Evolutionary conservation across 2,888 invertebrate species (phyloP).

Genomic region (Drosophila cognata): DNA sequence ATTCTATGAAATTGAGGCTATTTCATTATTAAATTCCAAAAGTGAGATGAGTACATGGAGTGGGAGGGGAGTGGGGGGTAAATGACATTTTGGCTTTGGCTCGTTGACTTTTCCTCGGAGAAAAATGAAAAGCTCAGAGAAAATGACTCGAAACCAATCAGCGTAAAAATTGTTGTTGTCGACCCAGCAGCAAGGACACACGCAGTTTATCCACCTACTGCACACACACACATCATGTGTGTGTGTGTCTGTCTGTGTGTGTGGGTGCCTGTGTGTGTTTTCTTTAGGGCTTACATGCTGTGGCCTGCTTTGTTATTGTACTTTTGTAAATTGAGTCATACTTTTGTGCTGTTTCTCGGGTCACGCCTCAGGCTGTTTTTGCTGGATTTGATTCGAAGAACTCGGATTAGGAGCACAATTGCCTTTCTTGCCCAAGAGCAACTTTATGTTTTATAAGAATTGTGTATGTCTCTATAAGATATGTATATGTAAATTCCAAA

Average conservation of each 20-base stretch:
- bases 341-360: conserved; percentile 25
- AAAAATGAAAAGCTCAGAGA: conserved; percentile 41
- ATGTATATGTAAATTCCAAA: background rate
- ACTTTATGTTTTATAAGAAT: background rate
- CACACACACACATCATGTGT: background rate
- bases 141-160: conserved; percentile 78
- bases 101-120: conserved; percentile 63
- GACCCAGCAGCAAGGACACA: conserved; percentile 40
- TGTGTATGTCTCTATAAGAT: background rate
- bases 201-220: conserved; percentile 28
- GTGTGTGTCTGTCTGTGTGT: conserved; percentile 8
- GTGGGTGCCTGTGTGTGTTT: conserved; percentile 21
- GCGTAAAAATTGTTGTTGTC: conserved; percentile 77
- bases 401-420: background rate
- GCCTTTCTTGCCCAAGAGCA: background rate
- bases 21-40: conserved; percentile 80
- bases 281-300: conserved; percentile 2
- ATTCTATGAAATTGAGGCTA: conserved; percentile 62
- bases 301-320: conserved; percentile 32
- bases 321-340: conserved; percentile 69
- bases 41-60: conserved; percentile 13
- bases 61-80: conserved; percentile 6
- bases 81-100: conserved; percentile 70
- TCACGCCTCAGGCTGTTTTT: conserved; percentile 28
- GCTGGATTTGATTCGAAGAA: conserved; percentile 9